Percentiles rank a stretch among this genome's conserved stretches.
phyloP scores from a whole-genome alignment of 2,888 invertebrate species.

The Synanthedon formicaeformis region DNA sequence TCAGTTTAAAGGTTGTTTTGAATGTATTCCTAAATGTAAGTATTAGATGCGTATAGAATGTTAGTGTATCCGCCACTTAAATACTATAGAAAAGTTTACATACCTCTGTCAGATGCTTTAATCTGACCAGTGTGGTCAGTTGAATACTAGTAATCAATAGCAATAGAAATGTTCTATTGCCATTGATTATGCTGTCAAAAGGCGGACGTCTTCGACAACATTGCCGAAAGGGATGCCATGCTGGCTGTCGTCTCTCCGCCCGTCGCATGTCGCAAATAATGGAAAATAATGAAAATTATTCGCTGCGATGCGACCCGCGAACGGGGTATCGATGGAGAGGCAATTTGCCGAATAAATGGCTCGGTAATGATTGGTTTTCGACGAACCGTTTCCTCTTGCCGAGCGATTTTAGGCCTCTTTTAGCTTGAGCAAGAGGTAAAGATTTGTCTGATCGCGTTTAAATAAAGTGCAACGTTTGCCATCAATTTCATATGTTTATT shows the following conservation, averaged over 20 bases:
- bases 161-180: slow-evolving; percentile 8
- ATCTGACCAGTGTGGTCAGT: too few species aligned
- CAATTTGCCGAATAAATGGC: slow-evolving; percentile 51
- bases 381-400: neutral
- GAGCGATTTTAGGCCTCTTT: neutral
- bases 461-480: neutral
- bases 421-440: neutral
- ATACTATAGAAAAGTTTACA: too few species aligned
- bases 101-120: neutral
- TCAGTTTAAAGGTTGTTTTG: too few species aligned
- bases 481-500: neutral
- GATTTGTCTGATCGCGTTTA: neutral
- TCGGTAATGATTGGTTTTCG: slow-evolving; percentile 19
- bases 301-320: slow-evolving; percentile 34
- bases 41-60: too few species aligned
- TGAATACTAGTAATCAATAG: slow-evolving; percentile 3
- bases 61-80: too few species aligned
- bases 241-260: slow-evolving; percentile 7
- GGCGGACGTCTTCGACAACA: slow-evolving; percentile 29
- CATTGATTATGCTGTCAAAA: slow-evolving; percentile 7
- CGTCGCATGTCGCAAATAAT: slow-evolving; percentile 21
- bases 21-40: too few species aligned
- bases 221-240: slow-evolving; percentile 16
- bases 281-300: slow-evolving; percentile 47
- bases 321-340: slow-evolving; percentile 44